Base-by-base conservation (phyloP, 2,888 invertebrate species). In the Chaitophorus viminalis region DNA sequence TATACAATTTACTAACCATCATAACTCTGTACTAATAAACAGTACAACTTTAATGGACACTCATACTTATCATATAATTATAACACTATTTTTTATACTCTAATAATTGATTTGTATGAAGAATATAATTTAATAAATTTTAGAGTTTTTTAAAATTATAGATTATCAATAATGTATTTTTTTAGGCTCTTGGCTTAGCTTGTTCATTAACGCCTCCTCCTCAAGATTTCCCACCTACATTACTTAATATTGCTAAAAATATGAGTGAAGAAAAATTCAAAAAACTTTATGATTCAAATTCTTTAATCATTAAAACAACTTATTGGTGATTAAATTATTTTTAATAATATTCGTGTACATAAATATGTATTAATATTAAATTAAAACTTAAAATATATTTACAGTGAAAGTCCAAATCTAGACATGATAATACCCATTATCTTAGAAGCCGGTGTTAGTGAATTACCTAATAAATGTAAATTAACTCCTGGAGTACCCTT, bases 371-470 rank as follows among this genome's bases (percentile, higher is more conserved):
- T 54, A 18, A 25, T 36, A 84, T 33, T 60, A 11, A 39, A 68
- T 54, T 74, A 25, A 70, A 68, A n/a, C 11, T 68, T 14, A 36
- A 76, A 36, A 82, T 89, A 84, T 89, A 65, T 88, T 92, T 93
- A 3, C 91, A 96, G 97, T 92, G 97, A 98, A 92, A 99, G 99
- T 91, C 99, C 99, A 31, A 97, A 96, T 92, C 99, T 98, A 92
- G 96, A 97, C 90, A 93, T 93, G 90, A 93, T 99, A 25, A 93
- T 99, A 86, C 94, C 96, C 0, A 95, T 95, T 18, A 91, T 99
- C 76, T 91, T 99, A 89, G 91, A 94, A 90, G 93, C 95, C 90
- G 98, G 98, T 0, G 93, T 96, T 11, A 92, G 93, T 17, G 94
- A 94, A 65, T 92, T 99, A 87, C 95, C 96, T 0, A 92, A 93